Evolutionary conservation across 1,140 invertebrate species (phyloP).

Genomic region (Sycophaga agraensis): DNA sequence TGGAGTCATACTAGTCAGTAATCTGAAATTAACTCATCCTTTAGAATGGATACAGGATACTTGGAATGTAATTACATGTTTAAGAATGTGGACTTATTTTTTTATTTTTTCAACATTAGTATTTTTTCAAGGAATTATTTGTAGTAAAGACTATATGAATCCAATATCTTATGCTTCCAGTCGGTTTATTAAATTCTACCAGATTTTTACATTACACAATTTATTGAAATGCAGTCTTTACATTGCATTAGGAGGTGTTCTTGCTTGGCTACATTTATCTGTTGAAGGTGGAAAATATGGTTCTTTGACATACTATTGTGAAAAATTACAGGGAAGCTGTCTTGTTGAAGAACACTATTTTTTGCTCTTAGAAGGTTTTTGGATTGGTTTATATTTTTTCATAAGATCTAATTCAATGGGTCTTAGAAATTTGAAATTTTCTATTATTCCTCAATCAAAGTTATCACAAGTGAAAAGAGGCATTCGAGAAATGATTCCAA

Average conservation of each 20-base stretch:
- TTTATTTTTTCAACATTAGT: conserved; percentile 58
- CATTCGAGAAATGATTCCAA: conserved; percentile 59
- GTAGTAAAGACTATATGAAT: conserved; percentile 63
- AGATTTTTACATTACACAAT: conserved; percentile 64
- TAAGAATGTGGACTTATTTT: conserved; percentile 61
- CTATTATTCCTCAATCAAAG: conserved; percentile 68
- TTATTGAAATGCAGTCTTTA: conserved; percentile 61
- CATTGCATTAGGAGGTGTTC: conserved; percentile 61
- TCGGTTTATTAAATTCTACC: conserved; percentile 64
- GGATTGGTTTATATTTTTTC: conserved; percentile 71
- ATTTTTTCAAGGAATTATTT: conserved; percentile 61
- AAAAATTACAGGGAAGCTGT: conserved; percentile 39
- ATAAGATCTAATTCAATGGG: conserved; percentile 59
- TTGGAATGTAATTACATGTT: conserved; percentile 55
- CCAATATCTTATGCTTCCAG: conserved; percentile 60
- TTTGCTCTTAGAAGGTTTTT: conserved; percentile 67
- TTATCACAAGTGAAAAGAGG: conserved; percentile 64
- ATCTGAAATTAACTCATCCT: conserved; percentile 59
- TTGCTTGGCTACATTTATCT: conserved; percentile 65
- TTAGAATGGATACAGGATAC: conserved; percentile 57
- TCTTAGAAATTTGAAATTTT: conserved; percentile 56
- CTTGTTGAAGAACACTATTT: conserved; percentile 63
- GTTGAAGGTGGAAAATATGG: conserved; percentile 59
- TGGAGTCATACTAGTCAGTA: conserved; percentile 58
- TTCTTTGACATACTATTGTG: conserved; percentile 49